These are phyloP conservation scores for Ptilorrhoa leucosticta DNA, from an alignment of 2,113 vertebrate genomes.

Conservation along the genomic window DNA sequence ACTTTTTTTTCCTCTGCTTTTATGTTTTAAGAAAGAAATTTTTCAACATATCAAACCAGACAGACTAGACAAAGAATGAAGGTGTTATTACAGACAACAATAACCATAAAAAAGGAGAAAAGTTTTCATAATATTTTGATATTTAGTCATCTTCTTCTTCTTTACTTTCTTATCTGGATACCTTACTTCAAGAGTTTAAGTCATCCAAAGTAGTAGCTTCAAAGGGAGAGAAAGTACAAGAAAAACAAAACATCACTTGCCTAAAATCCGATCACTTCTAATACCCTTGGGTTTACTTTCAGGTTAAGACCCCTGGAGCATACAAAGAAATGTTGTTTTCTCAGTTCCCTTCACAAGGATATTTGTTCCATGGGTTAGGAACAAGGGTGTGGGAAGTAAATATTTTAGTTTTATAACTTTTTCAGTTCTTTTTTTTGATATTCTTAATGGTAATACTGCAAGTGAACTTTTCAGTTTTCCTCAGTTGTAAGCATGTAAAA, in stretches of 20 bases:
- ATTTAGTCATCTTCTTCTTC: neutral
- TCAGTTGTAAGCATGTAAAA: neutral
- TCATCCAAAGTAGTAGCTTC: neutral
- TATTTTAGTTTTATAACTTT: neutral
- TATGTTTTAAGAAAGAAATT: neutral
- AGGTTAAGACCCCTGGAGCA: neutral
- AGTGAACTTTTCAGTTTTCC: neutral
- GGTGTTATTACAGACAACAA: neutral
- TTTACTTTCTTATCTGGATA: neutral
- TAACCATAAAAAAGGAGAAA: neutral
- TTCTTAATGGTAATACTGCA: neutral
- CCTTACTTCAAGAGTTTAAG: neutral
- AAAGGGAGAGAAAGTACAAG: neutral
- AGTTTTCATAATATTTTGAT: neutral
- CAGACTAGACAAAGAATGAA: neutral
- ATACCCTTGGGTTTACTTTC: neutral
- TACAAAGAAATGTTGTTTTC: neutral
- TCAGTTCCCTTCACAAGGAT: neutral
- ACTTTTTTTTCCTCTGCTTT: neutral
- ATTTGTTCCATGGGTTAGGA: neutral
- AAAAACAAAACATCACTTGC: neutral
- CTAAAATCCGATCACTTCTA: neutral
- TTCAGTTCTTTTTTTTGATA: fast-evolving
- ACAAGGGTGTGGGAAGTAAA: neutral
- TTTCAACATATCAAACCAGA: neutral